These are phyloP conservation scores for Morpho achilles DNA, from an alignment of 2,888 invertebrate genomes.

Conservation along the genomic window DNA sequence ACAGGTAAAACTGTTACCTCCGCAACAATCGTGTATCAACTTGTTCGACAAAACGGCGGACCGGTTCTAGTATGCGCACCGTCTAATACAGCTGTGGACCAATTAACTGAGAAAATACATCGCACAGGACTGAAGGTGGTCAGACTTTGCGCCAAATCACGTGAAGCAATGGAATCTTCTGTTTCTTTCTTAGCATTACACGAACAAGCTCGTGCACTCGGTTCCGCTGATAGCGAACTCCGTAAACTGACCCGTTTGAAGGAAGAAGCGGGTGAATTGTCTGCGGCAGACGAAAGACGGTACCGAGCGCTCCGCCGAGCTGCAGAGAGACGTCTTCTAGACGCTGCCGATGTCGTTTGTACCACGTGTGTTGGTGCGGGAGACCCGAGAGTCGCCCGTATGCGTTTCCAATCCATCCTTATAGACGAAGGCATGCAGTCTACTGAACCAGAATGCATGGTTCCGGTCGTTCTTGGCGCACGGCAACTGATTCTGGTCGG, in stretches of 20 bases:
- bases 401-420: conserved; percentile 97
- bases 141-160: conserved; percentile 96
- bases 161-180: conserved; percentile 98
- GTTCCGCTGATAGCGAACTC: conserved; percentile 92
- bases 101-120: conserved; percentile 99
- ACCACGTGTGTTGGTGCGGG: conserved; percentile 99
- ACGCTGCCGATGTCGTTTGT: conserved; percentile 99
- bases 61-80: conserved; percentile 99
- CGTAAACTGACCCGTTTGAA: conserved; percentile 97
- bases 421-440: conserved; percentile 99
- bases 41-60: conserved; percentile 95
- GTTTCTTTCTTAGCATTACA: conserved; percentile 98
- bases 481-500: conserved; percentile 98
- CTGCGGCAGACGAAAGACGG: conserved; percentile 96
- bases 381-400: conserved; percentile 93
- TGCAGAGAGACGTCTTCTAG: conserved; percentile 93
- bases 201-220: conserved; percentile 97
- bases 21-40: conserved; percentile 98
- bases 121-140: conserved; percentile 96
- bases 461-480: conserved; percentile 98
- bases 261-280: conserved; percentile 98
- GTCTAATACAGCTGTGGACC: conserved; percentile 99
- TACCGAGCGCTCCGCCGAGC: conserved; percentile 94
- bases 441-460: conserved; percentile 99
- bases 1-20: conserved; percentile 99